Conservation (phyloP, 2,113 vertebrate species). For the Archilochus colubris region DNA sequence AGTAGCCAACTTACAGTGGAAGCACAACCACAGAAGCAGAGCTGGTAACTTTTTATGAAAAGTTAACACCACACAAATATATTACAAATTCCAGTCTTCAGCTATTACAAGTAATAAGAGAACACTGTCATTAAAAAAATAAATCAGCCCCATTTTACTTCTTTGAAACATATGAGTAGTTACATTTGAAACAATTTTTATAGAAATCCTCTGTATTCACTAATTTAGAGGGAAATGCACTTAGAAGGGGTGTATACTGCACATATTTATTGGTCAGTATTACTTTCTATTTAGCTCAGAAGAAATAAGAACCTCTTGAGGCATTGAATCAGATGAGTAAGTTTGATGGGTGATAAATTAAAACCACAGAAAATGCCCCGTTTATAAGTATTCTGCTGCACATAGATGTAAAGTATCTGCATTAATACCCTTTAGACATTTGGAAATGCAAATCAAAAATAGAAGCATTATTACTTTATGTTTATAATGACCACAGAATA, state of each 20-base stretch:
- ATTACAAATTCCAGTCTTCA: conserved; percentile 43
- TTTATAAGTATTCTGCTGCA: not conserved
- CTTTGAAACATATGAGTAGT: conserved; percentile 7
- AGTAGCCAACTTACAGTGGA: conserved; percentile 12
- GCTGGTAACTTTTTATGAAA: conserved; percentile 46
- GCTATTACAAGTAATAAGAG: conserved; percentile 49
- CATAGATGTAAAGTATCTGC: not conserved
- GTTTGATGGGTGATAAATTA: not conserved
- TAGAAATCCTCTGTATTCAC: conserved; percentile 31
- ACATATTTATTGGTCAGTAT: conserved; percentile 30
- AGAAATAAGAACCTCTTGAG: conserved; percentile 2
- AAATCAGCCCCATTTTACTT: conserved; percentile 39
- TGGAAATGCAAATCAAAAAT: not conserved
- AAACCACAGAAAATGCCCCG: conserved; percentile 21
- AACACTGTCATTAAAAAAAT: conserved; percentile 37
- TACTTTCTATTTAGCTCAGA: conserved; percentile 20
- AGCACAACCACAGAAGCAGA: conserved; percentile 40
- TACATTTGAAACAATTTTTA: conserved; percentile 30
- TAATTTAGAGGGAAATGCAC: conserved; percentile 52
- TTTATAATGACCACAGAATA: conserved; percentile 12
- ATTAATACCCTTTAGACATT: not conserved
- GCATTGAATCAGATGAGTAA: not conserved
- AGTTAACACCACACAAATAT: conserved; percentile 14
- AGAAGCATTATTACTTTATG: not conserved
- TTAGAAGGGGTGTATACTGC: not conserved